phyloP scores from a whole-genome alignment of 2,797 vertebrate genomes.

The Acomys russatus region DNA sequence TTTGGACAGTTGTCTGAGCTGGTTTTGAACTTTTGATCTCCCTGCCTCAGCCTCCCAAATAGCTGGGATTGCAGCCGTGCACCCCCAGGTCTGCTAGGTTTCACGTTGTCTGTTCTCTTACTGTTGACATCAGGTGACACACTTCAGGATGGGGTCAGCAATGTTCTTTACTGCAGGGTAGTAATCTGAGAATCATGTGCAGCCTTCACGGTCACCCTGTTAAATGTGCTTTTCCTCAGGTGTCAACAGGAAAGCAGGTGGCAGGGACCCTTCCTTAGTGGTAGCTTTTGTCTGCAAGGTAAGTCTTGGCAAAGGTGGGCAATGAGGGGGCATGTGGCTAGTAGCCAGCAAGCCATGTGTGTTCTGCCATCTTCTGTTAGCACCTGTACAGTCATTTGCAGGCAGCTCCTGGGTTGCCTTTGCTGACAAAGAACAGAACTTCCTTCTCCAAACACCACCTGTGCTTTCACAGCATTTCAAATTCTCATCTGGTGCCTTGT shows the following conservation, averaged over 20 bases:
- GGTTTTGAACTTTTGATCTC: neutral
- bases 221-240: slow-evolving; percentile 74
- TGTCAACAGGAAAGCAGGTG: neutral
- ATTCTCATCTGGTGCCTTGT: neutral
- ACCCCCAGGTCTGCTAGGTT: neutral
- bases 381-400: neutral
- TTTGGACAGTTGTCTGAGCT: neutral
- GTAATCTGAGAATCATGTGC: too few relatives aligned
- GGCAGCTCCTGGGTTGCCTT: neutral
- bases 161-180: accelerated
- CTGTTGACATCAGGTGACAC: neutral
- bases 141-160: neutral
- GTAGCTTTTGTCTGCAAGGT: slow-evolving; percentile 97
- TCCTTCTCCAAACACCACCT: neutral
- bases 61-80: neutral
- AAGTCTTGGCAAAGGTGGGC: neutral
- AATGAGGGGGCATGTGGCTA: accelerated
- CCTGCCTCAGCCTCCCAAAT: neutral
- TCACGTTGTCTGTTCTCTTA: neutral
- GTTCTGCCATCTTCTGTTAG: too few relatives aligned
- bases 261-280: slow-evolving; percentile 90
- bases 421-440: neutral
- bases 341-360: neutral
- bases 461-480: neutral
- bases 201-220: neutral